phyloP scores from a whole-genome alignment of 2,113 vertebrate genomes.

The Camelus dromedarius region DNA sequence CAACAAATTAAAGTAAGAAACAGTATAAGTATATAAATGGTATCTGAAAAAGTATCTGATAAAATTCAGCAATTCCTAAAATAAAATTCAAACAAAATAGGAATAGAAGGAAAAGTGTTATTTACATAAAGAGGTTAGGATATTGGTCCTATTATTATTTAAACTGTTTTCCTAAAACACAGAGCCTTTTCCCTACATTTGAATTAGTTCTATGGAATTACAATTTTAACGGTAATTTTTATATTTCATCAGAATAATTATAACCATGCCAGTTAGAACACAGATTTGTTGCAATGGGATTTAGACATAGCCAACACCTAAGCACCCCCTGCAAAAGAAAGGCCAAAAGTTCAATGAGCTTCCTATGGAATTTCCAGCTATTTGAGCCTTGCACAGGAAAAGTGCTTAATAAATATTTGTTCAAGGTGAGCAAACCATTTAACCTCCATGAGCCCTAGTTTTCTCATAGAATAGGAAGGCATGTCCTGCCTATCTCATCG shows the following conservation, averaged over 20 bases:
- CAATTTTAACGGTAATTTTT: neutral
- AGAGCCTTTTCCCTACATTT: neutral
- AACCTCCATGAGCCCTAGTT: neutral
- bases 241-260: neutral
- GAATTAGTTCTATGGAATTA: neutral
- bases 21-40: neutral
- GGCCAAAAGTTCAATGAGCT: neutral
- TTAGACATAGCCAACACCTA: neutral
- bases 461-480: neutral
- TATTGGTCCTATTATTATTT: neutral
- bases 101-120: neutral
- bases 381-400: neutral
- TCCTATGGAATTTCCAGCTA: neutral
- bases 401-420: constrained; percentile 48
- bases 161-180: neutral
- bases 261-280: neutral
- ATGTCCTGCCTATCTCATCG: neutral
- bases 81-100: neutral
- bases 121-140: neutral
- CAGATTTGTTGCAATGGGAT: neutral
- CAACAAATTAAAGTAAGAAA: neutral
- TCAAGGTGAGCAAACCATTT: constrained; percentile 4
- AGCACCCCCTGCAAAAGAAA: neutral
- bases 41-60: neutral
- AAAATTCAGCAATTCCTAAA: constrained; percentile 21